Evolutionary conservation across 2,888 invertebrate genomes (phyloP).

Genomic region (Limnephilus auricula): DNA sequence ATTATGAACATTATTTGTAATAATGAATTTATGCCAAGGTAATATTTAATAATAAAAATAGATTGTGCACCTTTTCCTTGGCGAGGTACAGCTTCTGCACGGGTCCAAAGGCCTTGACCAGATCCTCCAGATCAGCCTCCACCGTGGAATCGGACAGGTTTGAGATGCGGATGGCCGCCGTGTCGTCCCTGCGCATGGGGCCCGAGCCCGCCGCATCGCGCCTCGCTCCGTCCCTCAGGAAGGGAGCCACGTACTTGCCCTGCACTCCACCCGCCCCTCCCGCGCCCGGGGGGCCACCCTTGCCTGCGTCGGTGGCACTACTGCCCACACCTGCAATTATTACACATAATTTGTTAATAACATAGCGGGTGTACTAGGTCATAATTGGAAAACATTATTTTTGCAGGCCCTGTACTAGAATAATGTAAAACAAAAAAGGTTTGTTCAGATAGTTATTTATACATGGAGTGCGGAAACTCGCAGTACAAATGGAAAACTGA

Average conservation of each 20-base stretch:
- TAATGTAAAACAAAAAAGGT: no score
- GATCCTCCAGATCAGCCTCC: slow-evolving; percentile 96
- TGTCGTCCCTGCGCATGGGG: slow-evolving; percentile 85
- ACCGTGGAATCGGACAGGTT: slow-evolving; percentile 97
- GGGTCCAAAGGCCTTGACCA: slow-evolving; percentile 95
- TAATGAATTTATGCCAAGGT: no score
- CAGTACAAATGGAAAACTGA: no score
- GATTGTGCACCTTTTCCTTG: slow-evolving; percentile 85
- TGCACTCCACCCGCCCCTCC: slow-evolving; percentile 72
- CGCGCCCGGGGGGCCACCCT: slow-evolving; percentile 51
- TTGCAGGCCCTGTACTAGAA: no score
- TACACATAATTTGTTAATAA: no score
- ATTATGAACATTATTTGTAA: no score
- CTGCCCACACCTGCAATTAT: slow-evolving; percentile 33
- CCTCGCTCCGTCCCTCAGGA: slow-evolving; percentile 90
- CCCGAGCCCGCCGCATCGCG: slow-evolving; percentile 83
- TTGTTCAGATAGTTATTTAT: no score
- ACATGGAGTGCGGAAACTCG: no score
- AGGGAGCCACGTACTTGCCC: slow-evolving; percentile 92
- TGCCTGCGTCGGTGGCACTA: neutral
- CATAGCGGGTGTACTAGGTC: no score
- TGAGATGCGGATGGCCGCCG: slow-evolving; percentile 96
- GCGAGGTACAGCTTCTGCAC: slow-evolving; percentile 96
- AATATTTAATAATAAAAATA: neutral
- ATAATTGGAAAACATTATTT: no score